Evolutionary conservation across 2,797 vertebrate genomes (phyloP), one percentile per base, ranked within the genome.

Genomic region (Rhynchotus rufescens): DNA sequence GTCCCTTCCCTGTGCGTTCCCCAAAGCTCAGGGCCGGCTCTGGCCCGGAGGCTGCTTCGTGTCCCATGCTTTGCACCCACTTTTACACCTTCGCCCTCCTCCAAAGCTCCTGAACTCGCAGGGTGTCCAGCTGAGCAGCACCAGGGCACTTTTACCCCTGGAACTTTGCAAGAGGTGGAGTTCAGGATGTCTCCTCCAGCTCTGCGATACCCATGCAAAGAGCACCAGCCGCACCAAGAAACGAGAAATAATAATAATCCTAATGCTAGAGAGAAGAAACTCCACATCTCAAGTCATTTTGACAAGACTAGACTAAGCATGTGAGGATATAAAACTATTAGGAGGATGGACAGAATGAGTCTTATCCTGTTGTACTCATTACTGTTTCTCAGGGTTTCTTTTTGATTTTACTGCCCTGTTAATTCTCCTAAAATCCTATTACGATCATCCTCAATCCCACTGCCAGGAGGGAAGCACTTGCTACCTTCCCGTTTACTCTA

Each of bases 371-470:
- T 56, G 4, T 40, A 36, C 36, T 81, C 76, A 72, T 75, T 44
- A 54, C 26, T 40, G n/a, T 36, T 95, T 94, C 74, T 72, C 57
- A 93, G 64, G 57, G 68, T 65, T 81, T 87, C 52, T 71, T 87
- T 92, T 60, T 79, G 25, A 81, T 90, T 93, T 86, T 84, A 65
- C 74, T 74, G 85, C 61, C 42, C 34, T 3, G n/a, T 51, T 95
- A 94, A 93, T 77, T 83, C 86, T 76, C 42, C 38, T 78, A 38
- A 86, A 94, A 93, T 82, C 91, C 86, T 49, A 13, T 5, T 22
- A 76, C 81, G 90, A 94, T 89, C 89, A 67, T 57, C 22, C 52
- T 87, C 88, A 95, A 92, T 90, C 86, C 90, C 67, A 68, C 86
- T 87, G 81, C 71, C 36, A 76, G 76, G 30, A 92, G 87, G 74